Base-by-base conservation (phyloP, 2,888 invertebrate genomes). In the Andrena chrysosceles region DNA sequence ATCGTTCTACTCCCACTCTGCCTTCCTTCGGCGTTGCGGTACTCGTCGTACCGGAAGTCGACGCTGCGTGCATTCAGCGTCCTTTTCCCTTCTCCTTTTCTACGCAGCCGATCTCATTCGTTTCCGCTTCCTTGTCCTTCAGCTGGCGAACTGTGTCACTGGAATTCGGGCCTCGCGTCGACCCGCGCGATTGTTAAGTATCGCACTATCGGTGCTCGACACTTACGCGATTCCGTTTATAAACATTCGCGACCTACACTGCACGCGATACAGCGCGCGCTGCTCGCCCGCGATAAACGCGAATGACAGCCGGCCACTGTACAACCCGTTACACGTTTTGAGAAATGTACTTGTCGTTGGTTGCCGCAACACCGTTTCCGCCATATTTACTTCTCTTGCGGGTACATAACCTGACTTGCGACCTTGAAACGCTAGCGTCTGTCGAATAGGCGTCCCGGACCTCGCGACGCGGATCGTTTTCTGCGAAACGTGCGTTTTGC, bases 211-310 rank as follows among this genome's bases (percentile, higher is more conserved):
- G 59, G 10, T 8, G 56, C 20, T 10, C 49, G 70, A 60, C 76
- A 56, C 56, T 56, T 56, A 60, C 42, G 63, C 66, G 63, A 52
- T 73, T 66, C 42, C 75, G 80, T 80, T 81, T 84, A 84, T 85
- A 84, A 84, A 81, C 85, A 85, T 77, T 77, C 85, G 29, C 77
- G 80, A 84, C 74, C 72, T 84, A 81, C 62, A 67, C 73, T 54
- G 75, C 33, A 20, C 29, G 56, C 26, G 67, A 59, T 70, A 49
- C 31, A 62, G 23, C 35, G 60, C 26, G n/a, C 31, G 56, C n/a
- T 49, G 26, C 48, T 33, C 48, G 64, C 63, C 52, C 16, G 48
- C 63, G 72, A 72, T 66, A 48, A 72, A 62, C 16, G 26, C 33
- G 70, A 69, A 29, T 26, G 35, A 67, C 33, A 56, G 35, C 2